Evolutionary conservation across 1,140 invertebrate species (phyloP), one percentile per base, ranked within the genome.

Genomic region (Drosophila nigrodunni): DNA sequence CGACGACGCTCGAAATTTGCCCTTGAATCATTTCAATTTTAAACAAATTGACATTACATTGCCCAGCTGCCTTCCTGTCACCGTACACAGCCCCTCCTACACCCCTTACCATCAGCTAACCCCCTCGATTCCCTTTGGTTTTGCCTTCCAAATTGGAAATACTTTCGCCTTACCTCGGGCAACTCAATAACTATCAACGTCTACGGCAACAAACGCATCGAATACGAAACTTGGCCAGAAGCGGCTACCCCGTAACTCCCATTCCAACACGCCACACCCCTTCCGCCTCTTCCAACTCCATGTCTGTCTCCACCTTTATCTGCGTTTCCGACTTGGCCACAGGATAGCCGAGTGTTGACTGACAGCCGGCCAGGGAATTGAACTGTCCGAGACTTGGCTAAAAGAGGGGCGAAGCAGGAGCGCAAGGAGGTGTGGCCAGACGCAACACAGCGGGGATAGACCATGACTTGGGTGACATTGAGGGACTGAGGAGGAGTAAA

Each of bases 11-110:
- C 46, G 25, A 37, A 67, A 83, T 69, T 85, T 78, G 80, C 81
- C 81, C 81, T 83, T 83, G 81, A 85, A 83, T 83, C 81, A 83
- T 83, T 83, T 83, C 81, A 83, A 83, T 83, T 83, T 83, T 75
- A 83, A 80, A 78, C 82, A 83, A 83, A 83, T 83, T 83, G 81
- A 83, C 81, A 83, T 83, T 80, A 85, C 81, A 83, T 80, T 85
- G 81, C 81, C 77, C 60, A 54, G 77, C 77, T 78, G 76, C 66
- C 75, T 59, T 70, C 59, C 59, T 61, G 39, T 52, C 62, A 55
- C 50, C 11, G 21, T n/a, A 7, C 41, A 30, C 44, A 15, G 8
- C 2, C 35, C 66, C 44, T 30, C 37, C 52, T 10, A 8, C 34
- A 1, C 34, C n/a, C 7, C 25, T 25, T 11, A n/a, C 15, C 30